Base-by-base conservation (phyloP, 2,113 vertebrate species). In the Oriolus oriolus region DNA sequence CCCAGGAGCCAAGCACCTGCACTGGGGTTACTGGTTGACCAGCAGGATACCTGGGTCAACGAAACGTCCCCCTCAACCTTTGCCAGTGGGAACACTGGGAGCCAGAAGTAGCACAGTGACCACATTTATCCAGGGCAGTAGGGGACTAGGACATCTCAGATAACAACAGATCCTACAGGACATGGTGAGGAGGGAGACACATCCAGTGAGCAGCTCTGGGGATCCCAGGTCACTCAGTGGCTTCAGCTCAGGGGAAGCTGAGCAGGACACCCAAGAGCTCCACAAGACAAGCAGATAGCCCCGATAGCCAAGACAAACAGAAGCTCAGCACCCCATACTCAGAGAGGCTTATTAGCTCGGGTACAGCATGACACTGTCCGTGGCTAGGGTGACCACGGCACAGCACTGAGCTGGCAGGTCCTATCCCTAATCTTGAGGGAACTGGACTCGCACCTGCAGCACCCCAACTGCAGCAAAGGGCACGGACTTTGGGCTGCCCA, bases 41-140 rank as follows among this genome's bases (percentile, higher is more conserved):
- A 69, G 35, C 50, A 76, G 63, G 42, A 65, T 44, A 35, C 37
- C 7, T 6, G 12, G 26, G 27, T 59, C 61, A 61, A 3, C 5
- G 7, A 65, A 42, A 57, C 56, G 49, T 8, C 35, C 41, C 31
- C 47, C 52, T 84, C 52, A 20, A 10, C 26, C 13, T 24, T 28
- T 11, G 17, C 31, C 45, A 35, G 49, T 11, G 18, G 16, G 45
- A 83, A 65, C 18, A 4, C 1, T 11, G 31, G 30, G 39, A 65
- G 47, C 21, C 50, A 78, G n/a, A 70, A 87, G 57, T 4, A 92
- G 66, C 59, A 22, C 63, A 61, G 42, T 84, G 23, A 84, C 65
- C 50, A 65, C 71, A 13, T 39, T 88, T 86, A 92, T 84, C 50
- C 86, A 84, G 79, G 82, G 82, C 75, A 93, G 66, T 11, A 77